Evolutionary conservation across 2,113 vertebrate genomes (phyloP).

Genomic region (Lontra canadensis): DNA sequence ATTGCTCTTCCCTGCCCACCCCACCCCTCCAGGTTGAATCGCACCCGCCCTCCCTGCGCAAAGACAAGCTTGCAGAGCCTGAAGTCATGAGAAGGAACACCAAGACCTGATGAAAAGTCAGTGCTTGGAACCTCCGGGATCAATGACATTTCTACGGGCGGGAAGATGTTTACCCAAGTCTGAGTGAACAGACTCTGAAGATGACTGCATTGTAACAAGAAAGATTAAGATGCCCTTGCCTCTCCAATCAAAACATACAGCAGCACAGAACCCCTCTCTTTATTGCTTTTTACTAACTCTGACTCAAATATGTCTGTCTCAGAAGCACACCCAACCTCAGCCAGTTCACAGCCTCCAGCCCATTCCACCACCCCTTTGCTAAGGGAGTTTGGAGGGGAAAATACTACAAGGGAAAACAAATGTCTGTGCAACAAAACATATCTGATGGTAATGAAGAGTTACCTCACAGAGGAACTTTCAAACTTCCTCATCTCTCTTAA

Average conservation of each 20-base stretch:
- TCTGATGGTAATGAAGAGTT: not conserved
- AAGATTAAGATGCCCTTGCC: not conserved
- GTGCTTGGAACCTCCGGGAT: not conserved
- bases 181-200: not conserved
- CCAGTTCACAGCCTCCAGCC: not conserved
- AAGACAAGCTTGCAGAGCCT: not conserved
- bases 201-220: too few species aligned
- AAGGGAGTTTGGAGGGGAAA: not conserved
- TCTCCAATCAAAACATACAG: not conserved
- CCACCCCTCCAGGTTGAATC: not conserved
- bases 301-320: constrained; percentile 5
- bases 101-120: accelerated
- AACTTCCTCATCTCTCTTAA: not conserved
- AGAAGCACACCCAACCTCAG: not conserved
- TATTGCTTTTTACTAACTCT: not conserved
- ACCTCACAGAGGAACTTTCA: not conserved
- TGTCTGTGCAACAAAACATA: not conserved
- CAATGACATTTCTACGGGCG: too few species aligned
- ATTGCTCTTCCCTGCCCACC: not conserved
- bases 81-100: too few species aligned
- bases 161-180: not conserved
- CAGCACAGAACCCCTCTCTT: not conserved
- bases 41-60: not conserved
- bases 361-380: not conserved
- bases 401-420: not conserved